Conservation (phyloP, 1,140 invertebrate genomes). For the Araneus ventricosus region DNA sequence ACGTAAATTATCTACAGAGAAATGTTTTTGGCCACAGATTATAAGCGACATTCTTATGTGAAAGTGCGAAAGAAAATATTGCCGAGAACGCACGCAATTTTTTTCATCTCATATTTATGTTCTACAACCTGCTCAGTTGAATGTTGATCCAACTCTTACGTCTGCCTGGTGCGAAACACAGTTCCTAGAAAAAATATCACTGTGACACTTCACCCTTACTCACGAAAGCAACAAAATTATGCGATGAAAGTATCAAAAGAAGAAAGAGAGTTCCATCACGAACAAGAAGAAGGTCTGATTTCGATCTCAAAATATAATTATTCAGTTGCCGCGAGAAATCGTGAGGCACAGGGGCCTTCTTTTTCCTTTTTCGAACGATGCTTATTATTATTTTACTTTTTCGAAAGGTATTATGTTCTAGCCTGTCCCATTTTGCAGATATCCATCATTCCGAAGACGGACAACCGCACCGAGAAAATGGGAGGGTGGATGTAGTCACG, state of each 20-base stretch:
- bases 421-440: slow-evolving; percentile 36
- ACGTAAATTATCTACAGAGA: no score
- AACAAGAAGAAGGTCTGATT: slow-evolving; percentile 9
- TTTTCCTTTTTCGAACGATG: background rate
- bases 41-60: no score
- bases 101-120: background rate
- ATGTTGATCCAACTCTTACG: no score
- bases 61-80: no score
- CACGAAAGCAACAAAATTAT: background rate
- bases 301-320: slow-evolving; percentile 50
- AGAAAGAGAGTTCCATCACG: slow-evolving; percentile 19
- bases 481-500: slow-evolving; percentile 20
- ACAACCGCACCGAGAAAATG: background rate
- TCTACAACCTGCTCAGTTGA: background rate
- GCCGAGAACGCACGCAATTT: no score
- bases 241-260: background rate
- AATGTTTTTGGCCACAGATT: no score
- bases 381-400: background rate
- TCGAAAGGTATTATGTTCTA: background rate
- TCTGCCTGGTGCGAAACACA: background rate
- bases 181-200: background rate
- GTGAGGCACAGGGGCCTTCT: background rate
- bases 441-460: slow-evolving; percentile 34
- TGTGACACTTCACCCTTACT: background rate
- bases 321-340: slow-evolving; percentile 35